Base-by-base conservation (phyloP, 2,888 invertebrate genomes). In the Actias luna region DNA sequence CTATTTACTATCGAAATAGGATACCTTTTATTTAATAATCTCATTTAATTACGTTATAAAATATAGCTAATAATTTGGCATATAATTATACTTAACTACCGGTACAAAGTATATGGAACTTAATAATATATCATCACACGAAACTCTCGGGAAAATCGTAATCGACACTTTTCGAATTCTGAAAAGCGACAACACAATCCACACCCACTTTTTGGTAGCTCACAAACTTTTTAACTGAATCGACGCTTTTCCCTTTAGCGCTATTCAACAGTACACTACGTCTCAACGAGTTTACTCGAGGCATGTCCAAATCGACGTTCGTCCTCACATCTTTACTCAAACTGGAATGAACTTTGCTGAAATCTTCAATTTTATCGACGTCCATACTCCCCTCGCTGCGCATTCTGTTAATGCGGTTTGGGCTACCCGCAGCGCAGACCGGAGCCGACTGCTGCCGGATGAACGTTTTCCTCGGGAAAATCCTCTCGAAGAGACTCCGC, bases 191-290 rank as follows among this genome's bases (percentile, higher is more conserved):
- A 10, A 89, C 85, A 68, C 89, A 88, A 65, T 92, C 90, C 0
- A 88, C 88, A 75, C 84, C 87, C 60, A 89, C 80, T 74, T 88
- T 88, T 68, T 88, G 86, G 73, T 87, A 88, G 31, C 83, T 74
- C 36, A 87, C 83, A 60, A 74, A 77, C 70, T 84, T 87, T 74
- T 86, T 85, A 68, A 88, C 89, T 59, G 74, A 66, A 60, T 93
- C 93, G 60, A 89, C 69, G 73, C 88, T 92, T 74, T 86, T 88
- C 1, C 89, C 84, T 73, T 89, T 91, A 8, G 89, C 85, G 67
- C 87, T 91, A 71, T 91, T 93, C 73, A 93, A 87, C 62, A 93
- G 85, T 52, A 93, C 92, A 67, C 91, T 93, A 18, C 93, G 92
- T 60, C 93, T 84, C 36, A 93, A 79, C 14, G 94, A 93, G 65